phyloP scores from a whole-genome alignment of 2,797 vertebrate genomes.

The Falco peregrinus region DNA sequence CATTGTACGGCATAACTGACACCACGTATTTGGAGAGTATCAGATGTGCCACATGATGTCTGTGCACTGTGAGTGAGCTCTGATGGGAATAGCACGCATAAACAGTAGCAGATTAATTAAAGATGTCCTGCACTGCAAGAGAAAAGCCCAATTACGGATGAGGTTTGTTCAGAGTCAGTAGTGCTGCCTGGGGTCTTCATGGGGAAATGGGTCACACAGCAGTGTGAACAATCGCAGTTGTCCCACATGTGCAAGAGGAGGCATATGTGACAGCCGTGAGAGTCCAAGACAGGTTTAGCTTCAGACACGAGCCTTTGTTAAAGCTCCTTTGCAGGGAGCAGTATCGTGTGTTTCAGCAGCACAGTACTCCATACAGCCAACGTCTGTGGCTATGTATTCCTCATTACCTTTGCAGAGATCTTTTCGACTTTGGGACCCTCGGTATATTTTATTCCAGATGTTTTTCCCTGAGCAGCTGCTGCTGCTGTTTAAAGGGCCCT shows the following conservation, averaged over 20 bases:
- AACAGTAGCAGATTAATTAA: slow-evolving; percentile 51
- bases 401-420: not conserved
- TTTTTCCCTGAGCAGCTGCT: not conserved
- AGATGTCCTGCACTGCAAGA: slow-evolving; percentile 6
- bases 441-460: not conserved
- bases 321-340: not conserved
- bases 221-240: not conserved
- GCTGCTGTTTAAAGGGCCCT: not conserved
- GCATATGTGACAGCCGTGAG: accelerated
- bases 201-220: not conserved
- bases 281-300: not conserved
- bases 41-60: not conserved
- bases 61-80: not conserved
- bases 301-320: not conserved
- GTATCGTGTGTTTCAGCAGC: not conserved
- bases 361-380: not conserved
- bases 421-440: not conserved
- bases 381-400: not conserved
- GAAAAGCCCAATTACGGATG: slow-evolving; percentile 5
- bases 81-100: not conserved
- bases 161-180: not conserved
- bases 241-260: not conserved
- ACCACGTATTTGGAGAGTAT: not conserved
- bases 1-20: not conserved
- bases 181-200: not conserved